Evolutionary conservation across 2,888 invertebrate genomes (phyloP).

Genomic region (Ennomos fuscantarius): DNA sequence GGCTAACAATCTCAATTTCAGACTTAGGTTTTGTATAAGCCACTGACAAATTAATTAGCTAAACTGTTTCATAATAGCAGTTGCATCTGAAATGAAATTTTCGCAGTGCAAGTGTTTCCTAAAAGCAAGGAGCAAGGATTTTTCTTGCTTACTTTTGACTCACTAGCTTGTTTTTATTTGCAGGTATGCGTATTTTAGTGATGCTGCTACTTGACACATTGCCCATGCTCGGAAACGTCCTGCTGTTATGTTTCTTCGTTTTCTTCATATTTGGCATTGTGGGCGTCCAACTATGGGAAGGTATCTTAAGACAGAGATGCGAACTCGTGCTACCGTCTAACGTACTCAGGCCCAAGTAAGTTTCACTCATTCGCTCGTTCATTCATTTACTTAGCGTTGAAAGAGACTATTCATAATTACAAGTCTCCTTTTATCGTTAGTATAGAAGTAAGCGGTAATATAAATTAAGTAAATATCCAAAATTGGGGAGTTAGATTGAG

Average conservation of each 20-base stretch:
- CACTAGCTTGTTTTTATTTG: slow-evolving; percentile 16
- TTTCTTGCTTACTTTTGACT: background rate
- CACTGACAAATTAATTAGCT: slow-evolving; percentile 1
- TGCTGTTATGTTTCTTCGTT: slow-evolving; percentile 99
- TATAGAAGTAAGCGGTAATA: slow-evolving; percentile 48
- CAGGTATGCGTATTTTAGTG: slow-evolving; percentile 99
- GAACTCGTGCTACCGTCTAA: slow-evolving; percentile 90
- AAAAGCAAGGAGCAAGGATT: no score
- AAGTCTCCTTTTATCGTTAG: slow-evolving; percentile 41
- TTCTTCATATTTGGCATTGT: slow-evolving; percentile 99
- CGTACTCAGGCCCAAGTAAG: slow-evolving; percentile 91
- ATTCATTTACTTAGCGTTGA: slow-evolving; percentile 17
- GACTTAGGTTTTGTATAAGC: slow-evolving; percentile 19
- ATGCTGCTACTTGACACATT: slow-evolving; percentile 99
- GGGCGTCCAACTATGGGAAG: slow-evolving; percentile 99
- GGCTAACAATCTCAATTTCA: slow-evolving; percentile 20
- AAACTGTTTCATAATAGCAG: no score
- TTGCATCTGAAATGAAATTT: no score
- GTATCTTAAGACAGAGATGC: slow-evolving; percentile 97
- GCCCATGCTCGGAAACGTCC: slow-evolving; percentile 99
- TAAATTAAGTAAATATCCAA: slow-evolving; percentile 43
- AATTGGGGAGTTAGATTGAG: slow-evolving; percentile 44
- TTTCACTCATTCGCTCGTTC: slow-evolving; percentile 49
- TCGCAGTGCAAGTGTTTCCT: no score
- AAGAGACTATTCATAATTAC: slow-evolving; percentile 18